Percentiles rank a stretch among this genome's conserved stretches.
Evolutionary conservation across 2,113 vertebrate species (phyloP).

Genomic region (Ardeotis arabs): DNA sequence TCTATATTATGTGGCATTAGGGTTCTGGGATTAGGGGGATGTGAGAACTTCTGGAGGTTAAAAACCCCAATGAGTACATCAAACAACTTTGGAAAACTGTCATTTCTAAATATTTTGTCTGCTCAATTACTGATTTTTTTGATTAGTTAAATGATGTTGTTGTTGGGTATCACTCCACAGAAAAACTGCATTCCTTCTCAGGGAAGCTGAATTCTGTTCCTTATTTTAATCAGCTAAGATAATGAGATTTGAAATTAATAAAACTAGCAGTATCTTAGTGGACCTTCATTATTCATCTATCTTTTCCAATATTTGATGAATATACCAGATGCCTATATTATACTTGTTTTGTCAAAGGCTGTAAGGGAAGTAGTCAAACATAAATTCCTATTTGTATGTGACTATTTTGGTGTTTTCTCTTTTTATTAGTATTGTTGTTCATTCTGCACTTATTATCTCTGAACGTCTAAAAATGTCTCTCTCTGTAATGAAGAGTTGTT

Average conservation of each 20-base stretch:
- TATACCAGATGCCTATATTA: not conserved
- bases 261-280: not conserved
- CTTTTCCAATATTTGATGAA: not conserved
- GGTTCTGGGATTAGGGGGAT: not conserved
- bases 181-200: not conserved
- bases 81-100: not conserved
- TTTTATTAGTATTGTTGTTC: not conserved
- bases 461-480: not conserved
- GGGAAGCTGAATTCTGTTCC: not conserved
- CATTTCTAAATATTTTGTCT: not conserved
- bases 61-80: not conserved
- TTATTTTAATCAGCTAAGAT: not conserved
- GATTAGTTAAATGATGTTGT: not conserved
- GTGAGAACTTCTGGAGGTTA: not conserved
- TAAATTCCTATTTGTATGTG: not conserved
- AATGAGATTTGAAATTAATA: not conserved
- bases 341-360: not conserved
- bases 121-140: not conserved
- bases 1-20: not conserved
- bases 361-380: not conserved
- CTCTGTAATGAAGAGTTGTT: conserved; percentile 18
- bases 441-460: not conserved
- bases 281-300: not conserved
- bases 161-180: not conserved
- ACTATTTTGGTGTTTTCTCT: not conserved